A percentile compares a stretch with the other conserved stretches of the same genome.
Evolutionary conservation across 2,797 vertebrate genomes (phyloP).

Genomic region (Danio albolineatus): DNA sequence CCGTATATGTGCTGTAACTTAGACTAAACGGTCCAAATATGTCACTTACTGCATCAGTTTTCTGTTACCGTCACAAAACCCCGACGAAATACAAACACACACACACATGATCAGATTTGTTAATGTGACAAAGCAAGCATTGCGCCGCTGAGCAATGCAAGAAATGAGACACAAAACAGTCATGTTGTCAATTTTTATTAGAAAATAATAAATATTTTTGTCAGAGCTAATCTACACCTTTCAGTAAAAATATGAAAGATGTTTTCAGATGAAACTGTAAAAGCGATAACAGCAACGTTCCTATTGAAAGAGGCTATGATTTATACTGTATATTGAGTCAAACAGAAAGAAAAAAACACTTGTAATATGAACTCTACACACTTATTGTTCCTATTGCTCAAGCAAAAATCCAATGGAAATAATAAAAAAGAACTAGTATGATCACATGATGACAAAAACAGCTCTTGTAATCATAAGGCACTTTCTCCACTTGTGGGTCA

Average conservation of each 20-base stretch:
- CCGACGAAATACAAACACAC: too few species aligned
- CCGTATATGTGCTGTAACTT: too few species aligned
- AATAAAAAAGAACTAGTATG: background rate
- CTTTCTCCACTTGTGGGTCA: slow-evolving; percentile 14
- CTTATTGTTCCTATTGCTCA: background rate
- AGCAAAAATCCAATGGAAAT: background rate
- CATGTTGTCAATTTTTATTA: slow-evolving; percentile 48
- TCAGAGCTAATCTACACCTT: slow-evolving; percentile 10
- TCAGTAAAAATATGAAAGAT: slow-evolving; percentile 10
- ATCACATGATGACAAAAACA: background rate
- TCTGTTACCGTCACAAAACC: background rate
- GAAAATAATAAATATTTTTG: slow-evolving; percentile 60
- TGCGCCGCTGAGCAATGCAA: background rate
- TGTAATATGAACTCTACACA: background rate
- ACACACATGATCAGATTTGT: too few species aligned
- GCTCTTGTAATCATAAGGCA: slow-evolving; percentile 35
- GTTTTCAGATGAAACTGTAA: slow-evolving; percentile 1
- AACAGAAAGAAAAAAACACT: background rate
- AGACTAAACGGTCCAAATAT: background rate
- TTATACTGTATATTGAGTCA: slow-evolving; percentile 1
- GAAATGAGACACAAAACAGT: background rate
- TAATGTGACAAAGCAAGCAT: too few species aligned
- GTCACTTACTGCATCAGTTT: background rate
- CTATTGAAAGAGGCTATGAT: background rate
- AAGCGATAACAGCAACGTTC: slow-evolving; percentile 3